These are phyloP conservation scores for Polyergus mexicanus DNA, from an alignment of 1,140 invertebrate species.

Conservation along the genomic window DNA sequence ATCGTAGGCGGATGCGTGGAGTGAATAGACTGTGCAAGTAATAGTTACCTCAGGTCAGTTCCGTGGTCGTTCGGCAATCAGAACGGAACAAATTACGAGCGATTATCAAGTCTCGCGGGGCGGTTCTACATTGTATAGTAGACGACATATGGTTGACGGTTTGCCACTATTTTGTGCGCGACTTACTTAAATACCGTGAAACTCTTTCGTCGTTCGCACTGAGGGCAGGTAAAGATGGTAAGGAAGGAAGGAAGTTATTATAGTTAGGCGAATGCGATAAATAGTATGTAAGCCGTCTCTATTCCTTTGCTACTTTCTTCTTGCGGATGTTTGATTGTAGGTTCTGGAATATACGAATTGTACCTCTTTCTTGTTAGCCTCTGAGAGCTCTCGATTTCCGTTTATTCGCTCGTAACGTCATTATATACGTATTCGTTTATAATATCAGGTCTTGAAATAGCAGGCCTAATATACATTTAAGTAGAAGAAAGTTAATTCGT, in stretches of 20 bases:
- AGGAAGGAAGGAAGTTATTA: conserved; percentile 25
- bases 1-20: background rate
- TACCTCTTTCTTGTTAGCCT: conserved; percentile 31
- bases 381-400: conserved; percentile 29
- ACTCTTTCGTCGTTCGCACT: conserved; percentile 55
- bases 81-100: conserved; percentile 77
- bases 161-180: conserved; percentile 61
- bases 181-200: conserved; percentile 76
- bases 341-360: conserved; percentile 68
- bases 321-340: conserved; percentile 71
- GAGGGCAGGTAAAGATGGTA: background rate
- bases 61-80: conserved; percentile 73
- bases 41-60: conserved; percentile 78
- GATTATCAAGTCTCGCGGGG: conserved; percentile 65
- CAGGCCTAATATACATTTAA: background rate
- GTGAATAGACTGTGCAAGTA: conserved; percentile 9
- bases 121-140: conserved; percentile 66
- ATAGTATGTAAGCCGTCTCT: conserved; percentile 8
- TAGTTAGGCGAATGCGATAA: background rate
- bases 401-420: background rate
- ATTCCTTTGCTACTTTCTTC: conserved; percentile 23
- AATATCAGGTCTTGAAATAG: background rate
- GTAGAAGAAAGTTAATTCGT: background rate
- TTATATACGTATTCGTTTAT: background rate
- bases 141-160: conserved; percentile 73